Evolutionary conservation across 2,113 vertebrate species (phyloP).

Genomic region (Amia ocellicauda): DNA sequence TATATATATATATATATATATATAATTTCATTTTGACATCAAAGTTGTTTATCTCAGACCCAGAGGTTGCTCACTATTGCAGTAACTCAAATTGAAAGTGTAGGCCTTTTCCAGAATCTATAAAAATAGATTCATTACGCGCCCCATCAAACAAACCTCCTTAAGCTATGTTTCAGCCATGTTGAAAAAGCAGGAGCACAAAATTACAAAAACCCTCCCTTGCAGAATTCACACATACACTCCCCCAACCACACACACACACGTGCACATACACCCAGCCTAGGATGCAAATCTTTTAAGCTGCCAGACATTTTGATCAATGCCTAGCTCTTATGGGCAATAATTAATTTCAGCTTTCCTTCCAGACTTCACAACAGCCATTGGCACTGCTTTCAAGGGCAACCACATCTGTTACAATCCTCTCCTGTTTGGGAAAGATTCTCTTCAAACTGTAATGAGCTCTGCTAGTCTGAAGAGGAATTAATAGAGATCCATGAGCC

Average conservation of each 20-base stretch:
- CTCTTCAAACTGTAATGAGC: slow-evolving; percentile 1
- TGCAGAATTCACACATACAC: background rate
- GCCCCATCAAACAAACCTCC: no score
- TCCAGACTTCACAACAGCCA: slow-evolving; percentile 3
- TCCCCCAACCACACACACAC: background rate
- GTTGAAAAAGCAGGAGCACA: background rate
- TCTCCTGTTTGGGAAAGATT: background rate
- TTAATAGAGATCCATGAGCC: slow-evolving; percentile 8
- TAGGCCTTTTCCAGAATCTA: no score
- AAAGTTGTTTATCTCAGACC: no score
- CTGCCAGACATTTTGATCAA: slow-evolving; percentile 5
- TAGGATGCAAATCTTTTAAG: slow-evolving; percentile 9
- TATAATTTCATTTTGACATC: no score
- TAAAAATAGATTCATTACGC: no score
- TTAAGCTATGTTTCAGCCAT: no score
- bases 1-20: no score
- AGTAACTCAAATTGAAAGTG: no score
- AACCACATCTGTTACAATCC: slow-evolving; percentile 6
- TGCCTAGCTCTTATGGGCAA: slow-evolving; percentile 1
- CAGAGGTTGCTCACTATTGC: no score
- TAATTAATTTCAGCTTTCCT: background rate
- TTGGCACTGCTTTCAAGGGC: slow-evolving; percentile 3
- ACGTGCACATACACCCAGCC: background rate
- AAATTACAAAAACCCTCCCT: background rate
- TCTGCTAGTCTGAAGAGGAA: no score